phyloP scores from a whole-genome alignment of 1,140 invertebrate species.

The Mactra quadrangularis region DNA sequence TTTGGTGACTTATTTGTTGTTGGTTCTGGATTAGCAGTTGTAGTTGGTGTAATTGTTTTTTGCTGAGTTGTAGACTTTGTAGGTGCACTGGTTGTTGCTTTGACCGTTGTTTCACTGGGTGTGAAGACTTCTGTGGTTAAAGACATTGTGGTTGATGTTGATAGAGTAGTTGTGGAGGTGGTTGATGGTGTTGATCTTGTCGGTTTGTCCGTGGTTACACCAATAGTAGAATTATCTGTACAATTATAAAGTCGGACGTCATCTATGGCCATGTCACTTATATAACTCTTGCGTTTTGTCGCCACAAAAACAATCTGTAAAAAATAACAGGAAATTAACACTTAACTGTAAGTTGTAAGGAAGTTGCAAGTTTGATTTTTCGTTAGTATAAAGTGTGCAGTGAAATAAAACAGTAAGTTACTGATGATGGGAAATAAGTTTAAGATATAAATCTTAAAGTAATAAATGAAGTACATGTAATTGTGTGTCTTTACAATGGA shows the following conservation, averaged over 20 bases:
- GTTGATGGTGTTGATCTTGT: slow-evolving; percentile 18
- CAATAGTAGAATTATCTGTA: slow-evolving; percentile 37
- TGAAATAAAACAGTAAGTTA: too few relatives aligned
- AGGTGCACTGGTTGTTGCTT: not conserved
- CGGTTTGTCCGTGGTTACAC: not conserved
- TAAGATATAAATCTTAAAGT: too few relatives aligned
- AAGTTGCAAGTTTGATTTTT: too few relatives aligned
- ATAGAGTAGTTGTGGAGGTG: slow-evolving; percentile 2
- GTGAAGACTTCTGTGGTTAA: not conserved
- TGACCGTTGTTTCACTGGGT: not conserved
- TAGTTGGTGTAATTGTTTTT: not conserved
- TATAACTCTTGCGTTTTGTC: slow-evolving; percentile 87
- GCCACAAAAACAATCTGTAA: slow-evolving; percentile 90
- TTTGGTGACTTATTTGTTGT: not conserved
- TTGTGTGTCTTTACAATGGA: too few relatives aligned
- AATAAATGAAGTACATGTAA: too few relatives aligned
- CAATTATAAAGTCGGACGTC: slow-evolving; percentile 85
- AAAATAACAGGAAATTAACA: too few relatives aligned
- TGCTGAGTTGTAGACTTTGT: not conserved
- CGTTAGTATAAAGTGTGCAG: too few relatives aligned
- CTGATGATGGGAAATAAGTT: too few relatives aligned
- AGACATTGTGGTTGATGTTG: slow-evolving; percentile 1
- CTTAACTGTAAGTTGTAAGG: too few relatives aligned
- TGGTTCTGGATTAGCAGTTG: not conserved
- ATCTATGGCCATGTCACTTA: slow-evolving; percentile 90